Conservation (phyloP, 2,888 invertebrate species). For the Xylota sylvarum region DNA sequence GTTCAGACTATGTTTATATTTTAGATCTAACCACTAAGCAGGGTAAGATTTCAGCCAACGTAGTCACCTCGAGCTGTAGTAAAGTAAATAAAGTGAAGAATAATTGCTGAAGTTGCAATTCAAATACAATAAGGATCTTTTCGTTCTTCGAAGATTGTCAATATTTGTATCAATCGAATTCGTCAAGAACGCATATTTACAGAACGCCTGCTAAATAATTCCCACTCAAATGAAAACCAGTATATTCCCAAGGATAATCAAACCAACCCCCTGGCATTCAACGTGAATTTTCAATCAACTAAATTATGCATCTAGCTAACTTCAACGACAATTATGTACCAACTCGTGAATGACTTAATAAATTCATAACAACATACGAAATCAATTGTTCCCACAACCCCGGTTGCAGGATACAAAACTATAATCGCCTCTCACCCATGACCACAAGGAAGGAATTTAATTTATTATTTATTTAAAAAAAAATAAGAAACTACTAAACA, state of each 20-base stretch:
- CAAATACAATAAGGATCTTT: no score
- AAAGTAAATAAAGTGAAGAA: no score
- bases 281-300: slow-evolving; percentile 8
- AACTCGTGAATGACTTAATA: slow-evolving; percentile 14
- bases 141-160: no score
- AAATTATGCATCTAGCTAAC: background rate
- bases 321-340: background rate
- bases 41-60: no score
- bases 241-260: background rate
- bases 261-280: background rate
- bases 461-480: slow-evolving; percentile 63
- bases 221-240: background rate
- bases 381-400: slow-evolving; percentile 23
- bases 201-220: background rate
- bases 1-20: no score
- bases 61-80: no score
- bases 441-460: background rate
- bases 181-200: background rate
- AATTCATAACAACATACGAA: slow-evolving; percentile 28
- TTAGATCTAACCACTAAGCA: no score
- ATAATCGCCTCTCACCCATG: slow-evolving; percentile 14
- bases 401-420: slow-evolving; percentile 14
- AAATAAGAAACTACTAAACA: slow-evolving; percentile 36
- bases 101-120: no score
- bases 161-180: no score